Conservation (phyloP, 2,888 invertebrate species). For the Arctia plantaginis region DNA sequence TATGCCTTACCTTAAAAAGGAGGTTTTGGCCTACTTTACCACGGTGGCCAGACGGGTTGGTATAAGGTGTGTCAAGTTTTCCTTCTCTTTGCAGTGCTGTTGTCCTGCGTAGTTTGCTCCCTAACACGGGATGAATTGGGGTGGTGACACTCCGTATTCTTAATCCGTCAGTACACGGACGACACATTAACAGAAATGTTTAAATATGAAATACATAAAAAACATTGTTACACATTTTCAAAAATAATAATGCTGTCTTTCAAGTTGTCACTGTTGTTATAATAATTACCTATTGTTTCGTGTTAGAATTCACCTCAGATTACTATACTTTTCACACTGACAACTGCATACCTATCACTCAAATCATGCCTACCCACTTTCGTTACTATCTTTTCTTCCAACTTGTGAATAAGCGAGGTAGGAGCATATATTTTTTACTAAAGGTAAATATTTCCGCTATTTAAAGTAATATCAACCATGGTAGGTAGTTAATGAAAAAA, state of each 20-base stretch:
- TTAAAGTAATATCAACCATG: not conserved
- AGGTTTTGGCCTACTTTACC: too few relatives aligned
- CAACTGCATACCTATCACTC: not conserved
- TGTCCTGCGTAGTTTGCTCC: too few relatives aligned
- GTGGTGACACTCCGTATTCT: too few relatives aligned
- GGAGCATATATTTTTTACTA: not conserved
- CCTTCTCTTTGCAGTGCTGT: too few relatives aligned
- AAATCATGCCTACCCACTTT: not conserved
- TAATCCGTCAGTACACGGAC: too few relatives aligned
- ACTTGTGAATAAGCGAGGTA: not conserved
- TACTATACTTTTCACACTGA: not conserved
- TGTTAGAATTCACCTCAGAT: not conserved
- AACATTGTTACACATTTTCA: not conserved
- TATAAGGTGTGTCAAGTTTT: too few relatives aligned
- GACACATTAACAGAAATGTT: not conserved
- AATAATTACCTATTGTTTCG: not conserved
- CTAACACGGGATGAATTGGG: too few relatives aligned
- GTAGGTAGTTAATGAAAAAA: slow-evolving; percentile 13
- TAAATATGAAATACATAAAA: not conserved
- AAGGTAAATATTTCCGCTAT: not conserved
- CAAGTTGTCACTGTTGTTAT: not conserved
- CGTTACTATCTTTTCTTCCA: not conserved
- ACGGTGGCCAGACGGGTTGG: too few relatives aligned
- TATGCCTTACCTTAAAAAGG: too few relatives aligned
- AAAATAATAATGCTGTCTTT: not conserved